These are phyloP conservation scores for Enteromius paludinosus DNA, from an alignment of 2,797 vertebrate species.

Conservation along the genomic window DNA sequence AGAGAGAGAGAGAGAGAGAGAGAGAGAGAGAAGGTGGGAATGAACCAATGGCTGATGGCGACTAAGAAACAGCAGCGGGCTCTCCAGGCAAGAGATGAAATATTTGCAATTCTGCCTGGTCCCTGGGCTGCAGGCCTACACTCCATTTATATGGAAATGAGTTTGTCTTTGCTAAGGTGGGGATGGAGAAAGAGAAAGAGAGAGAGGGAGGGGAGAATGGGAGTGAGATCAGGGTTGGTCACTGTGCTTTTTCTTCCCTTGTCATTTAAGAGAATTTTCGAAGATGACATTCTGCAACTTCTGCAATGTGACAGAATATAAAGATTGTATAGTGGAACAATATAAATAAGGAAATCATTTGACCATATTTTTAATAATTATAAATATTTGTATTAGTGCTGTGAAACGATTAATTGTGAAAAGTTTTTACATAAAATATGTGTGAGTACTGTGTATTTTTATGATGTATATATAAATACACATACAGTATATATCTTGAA, in stretches of 20 bases:
- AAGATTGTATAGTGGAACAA: neutral
- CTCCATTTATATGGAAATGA: conserved; percentile 87
- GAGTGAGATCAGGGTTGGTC: conserved; percentile 9
- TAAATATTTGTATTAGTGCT: neutral
- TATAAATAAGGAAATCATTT: neutral
- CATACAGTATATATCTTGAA: too few relatives aligned
- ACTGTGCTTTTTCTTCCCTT: neutral
- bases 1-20: conserved; percentile 54
- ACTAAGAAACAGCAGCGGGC: conserved; percentile 71
- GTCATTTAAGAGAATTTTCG: neutral
- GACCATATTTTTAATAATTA: neutral
- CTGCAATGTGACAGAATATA: neutral
- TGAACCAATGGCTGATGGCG: conserved; percentile 71
- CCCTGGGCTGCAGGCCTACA: conserved; percentile 77
- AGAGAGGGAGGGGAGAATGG: conserved; percentile 56
- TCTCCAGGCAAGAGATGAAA: conserved; percentile 82
- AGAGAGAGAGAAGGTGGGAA: conserved; percentile 11
- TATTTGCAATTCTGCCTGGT: conserved; percentile 83
- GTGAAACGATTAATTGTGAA: too few relatives aligned
- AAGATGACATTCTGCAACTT: neutral
- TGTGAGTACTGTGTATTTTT: too few relatives aligned
- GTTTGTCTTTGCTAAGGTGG: conserved; percentile 76
- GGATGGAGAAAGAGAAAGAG: conserved; percentile 65
- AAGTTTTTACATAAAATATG: too few relatives aligned
- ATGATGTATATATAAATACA: too few relatives aligned